These are phyloP conservation scores for Chromoteleia sp. DNA, from an alignment of 2,888 invertebrate genomes.

Conservation along the genomic window DNA sequence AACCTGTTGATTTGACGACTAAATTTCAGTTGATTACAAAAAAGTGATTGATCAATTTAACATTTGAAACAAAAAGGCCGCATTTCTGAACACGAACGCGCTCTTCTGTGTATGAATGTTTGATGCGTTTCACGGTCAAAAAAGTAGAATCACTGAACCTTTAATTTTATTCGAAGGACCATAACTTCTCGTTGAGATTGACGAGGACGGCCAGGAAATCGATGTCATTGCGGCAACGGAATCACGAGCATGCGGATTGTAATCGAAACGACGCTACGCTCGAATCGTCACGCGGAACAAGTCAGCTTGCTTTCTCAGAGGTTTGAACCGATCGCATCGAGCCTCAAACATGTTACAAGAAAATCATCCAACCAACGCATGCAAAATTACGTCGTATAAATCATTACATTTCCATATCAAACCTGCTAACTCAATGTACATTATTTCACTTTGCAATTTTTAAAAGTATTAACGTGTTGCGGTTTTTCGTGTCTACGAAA, in stretches of 20 bases:
- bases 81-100: constrained; percentile 7
- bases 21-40: constrained; percentile 27
- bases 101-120: constrained; percentile 2
- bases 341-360: constrained; percentile 26
- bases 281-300: constrained; percentile 32
- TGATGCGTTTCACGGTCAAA: constrained; percentile 1
- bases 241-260: constrained; percentile 37
- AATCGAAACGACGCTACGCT: constrained; percentile 47
- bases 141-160: constrained; percentile 15
- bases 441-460: neutral
- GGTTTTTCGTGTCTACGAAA: neutral
- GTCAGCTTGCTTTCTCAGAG: constrained; percentile 36
- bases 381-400: constrained; percentile 3
- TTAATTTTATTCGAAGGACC: constrained; percentile 20
- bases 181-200: constrained; percentile 15
- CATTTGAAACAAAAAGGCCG: neutral
- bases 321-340: constrained; percentile 42
- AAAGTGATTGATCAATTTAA: constrained; percentile 19
- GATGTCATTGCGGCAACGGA: constrained; percentile 34
- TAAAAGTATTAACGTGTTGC: neutral
- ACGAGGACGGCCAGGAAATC: constrained; percentile 22
- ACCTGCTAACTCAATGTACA: neutral
- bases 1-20: constrained; percentile 59
- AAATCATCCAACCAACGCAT: neutral
- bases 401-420: neutral